A percentile compares a stretch with the other conserved stretches of the same genome.
Evolutionary conservation across 2,888 invertebrate species (phyloP).

Genomic region (Polyommatus iphigenia): DNA sequence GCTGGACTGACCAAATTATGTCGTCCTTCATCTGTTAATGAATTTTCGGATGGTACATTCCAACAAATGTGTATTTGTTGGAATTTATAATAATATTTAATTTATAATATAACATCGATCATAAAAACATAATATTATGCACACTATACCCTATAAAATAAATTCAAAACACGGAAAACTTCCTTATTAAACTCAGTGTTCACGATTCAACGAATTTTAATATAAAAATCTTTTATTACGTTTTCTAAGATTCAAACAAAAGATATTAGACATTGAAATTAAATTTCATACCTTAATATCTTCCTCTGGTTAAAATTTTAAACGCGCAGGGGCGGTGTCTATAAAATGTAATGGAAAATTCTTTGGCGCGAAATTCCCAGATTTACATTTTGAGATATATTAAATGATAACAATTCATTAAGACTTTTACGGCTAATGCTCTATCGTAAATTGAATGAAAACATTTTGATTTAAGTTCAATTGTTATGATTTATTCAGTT

Average conservation of each 20-base stretch:
- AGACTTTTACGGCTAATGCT: neutral
- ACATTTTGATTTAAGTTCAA: neutral
- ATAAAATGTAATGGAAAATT: constrained; percentile 25
- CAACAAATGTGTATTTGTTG: too few species aligned
- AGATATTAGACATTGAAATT: constrained; percentile 27
- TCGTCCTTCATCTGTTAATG: too few species aligned
- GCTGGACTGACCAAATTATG: too few species aligned
- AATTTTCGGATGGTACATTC: too few species aligned
- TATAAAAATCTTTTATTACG: constrained; percentile 20
- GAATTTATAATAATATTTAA: too few species aligned
- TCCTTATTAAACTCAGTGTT: neutral
- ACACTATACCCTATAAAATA: neutral
- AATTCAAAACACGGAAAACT: neutral
- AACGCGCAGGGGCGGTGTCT: neutral
- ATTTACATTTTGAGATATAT: constrained; percentile 21
- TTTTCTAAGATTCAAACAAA: constrained; percentile 12
- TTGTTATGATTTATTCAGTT: neutral
- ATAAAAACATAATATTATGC: too few species aligned
- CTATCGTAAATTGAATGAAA: neutral
- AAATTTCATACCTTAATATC: constrained; percentile 27
- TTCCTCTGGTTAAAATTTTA: constrained; percentile 21
- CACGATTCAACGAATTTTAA: constrained; percentile 16
- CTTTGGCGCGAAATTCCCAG: constrained; percentile 33
- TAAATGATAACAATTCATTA: constrained; percentile 15
- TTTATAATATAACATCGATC: too few species aligned